Base-by-base conservation (phyloP, 2,113 vertebrate genomes). In the Menidia beryllina region DNA sequence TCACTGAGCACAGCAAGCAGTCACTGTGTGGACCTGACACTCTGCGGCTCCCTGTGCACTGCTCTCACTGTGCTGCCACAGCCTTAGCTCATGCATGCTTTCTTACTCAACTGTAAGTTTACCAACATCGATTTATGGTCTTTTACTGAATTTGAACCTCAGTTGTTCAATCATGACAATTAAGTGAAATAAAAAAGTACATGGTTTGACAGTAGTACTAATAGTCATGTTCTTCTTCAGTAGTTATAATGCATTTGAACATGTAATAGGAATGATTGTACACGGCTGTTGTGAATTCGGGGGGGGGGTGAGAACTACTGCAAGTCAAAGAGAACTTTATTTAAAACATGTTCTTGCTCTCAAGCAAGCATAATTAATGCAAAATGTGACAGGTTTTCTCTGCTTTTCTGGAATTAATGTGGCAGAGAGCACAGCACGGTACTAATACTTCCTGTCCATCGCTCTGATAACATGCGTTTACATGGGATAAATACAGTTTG, bases 1-100 rank as follows among this genome's bases (percentile, higher is more conserved):
- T 82, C 73, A 83, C n/a, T 89, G 77, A 83, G 83, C 77, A 85
- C 84, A 82, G 75, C 72, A 51, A 65, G 77, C 65, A 63, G 43
- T 60, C 65, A 3, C 11, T 26, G 50, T 48, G 49, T 76, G 14
- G 34, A 50, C 27, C 48, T 51, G 52, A 21, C 41, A 61, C 55
- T 20, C 67, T 21, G 62, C 65, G 58, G n/a, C 24, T 41, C 24
- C 43, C 34, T 34, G 30, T 69, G 23, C n/a, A 3, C 45, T 58
- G 24, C 20, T 23, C 45, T 26, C 41, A 63, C 19, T 67, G 55
- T 19, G 20, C 52, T 17, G 30, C 36, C 30, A 13, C 8, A 34
- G 3, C 20, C 3, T 38, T 19, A 49, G 14, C 34, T 65, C 1
- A 15, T 58, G 7, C 34, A 41, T 0, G 7, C 10, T 20, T 12